Conservation (phyloP, 2,888 invertebrate species). For the Philhelius pedissequus region DNA sequence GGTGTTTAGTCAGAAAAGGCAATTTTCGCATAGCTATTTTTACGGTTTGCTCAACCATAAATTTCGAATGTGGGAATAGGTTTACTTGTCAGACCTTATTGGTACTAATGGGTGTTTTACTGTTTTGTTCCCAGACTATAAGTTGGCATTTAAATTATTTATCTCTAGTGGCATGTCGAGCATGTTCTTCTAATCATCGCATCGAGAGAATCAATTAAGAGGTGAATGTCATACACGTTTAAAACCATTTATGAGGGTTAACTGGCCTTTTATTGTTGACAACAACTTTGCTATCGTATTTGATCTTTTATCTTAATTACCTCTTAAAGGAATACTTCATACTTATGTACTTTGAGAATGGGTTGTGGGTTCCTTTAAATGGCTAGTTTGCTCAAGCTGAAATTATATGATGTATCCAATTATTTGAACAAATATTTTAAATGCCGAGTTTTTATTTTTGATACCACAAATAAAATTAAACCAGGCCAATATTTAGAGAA, state of each 20-base stretch:
- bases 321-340: not conserved
- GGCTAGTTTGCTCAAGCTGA: not conserved
- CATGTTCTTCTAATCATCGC: not conserved
- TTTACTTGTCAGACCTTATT: slow-evolving; percentile 11
- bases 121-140: slow-evolving; percentile 12
- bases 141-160: slow-evolving; percentile 19
- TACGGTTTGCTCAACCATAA: not conserved
- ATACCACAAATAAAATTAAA: too few relatives aligned
- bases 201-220: not conserved
- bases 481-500: too few relatives aligned
- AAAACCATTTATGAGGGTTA: slow-evolving; percentile 5
- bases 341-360: not conserved
- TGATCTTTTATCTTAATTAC: not conserved
- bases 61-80: slow-evolving; percentile 13
- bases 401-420: not conserved
- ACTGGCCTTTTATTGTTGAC: slow-evolving; percentile 5
- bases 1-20: slow-evolving; percentile 13
- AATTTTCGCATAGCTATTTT: slow-evolving; percentile 12
- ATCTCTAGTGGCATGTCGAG: not conserved
- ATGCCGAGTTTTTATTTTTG: too few relatives aligned
- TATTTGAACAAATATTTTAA: not conserved
- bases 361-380: not conserved
- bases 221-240: not conserved
- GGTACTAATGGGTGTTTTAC: slow-evolving; percentile 32
- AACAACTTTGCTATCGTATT: slow-evolving; percentile 6